Evolutionary conservation across 2,113 vertebrate species (phyloP).

Genomic region (Elaphurus davidianus): DNA sequence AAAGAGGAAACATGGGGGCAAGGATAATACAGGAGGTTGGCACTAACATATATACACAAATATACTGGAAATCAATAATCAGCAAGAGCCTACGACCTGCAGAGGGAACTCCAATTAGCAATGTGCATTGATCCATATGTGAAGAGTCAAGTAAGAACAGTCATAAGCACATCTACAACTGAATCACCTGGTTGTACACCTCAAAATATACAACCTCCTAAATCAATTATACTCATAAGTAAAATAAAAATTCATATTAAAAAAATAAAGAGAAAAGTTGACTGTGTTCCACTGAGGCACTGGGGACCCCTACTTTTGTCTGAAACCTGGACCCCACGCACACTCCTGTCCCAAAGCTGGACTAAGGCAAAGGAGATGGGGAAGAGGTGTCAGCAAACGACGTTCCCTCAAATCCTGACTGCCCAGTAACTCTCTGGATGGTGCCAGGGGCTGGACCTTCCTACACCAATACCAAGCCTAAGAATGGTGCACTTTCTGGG

Average conservation of each 20-base stretch:
- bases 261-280: background rate
- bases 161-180: background rate
- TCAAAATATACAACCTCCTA: background rate
- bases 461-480: background rate
- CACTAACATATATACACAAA: background rate
- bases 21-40: background rate
- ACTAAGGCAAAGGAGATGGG: background rate
- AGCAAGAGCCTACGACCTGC: background rate
- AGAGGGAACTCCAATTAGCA: background rate
- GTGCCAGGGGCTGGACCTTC: background rate
- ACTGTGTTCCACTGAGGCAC: background rate
- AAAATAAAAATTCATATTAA: background rate
- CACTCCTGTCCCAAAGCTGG: background rate
- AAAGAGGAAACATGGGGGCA: background rate
- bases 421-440: background rate
- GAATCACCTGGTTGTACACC: background rate
- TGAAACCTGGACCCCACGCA: background rate
- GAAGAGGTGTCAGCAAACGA: background rate
- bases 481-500: background rate
- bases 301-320: background rate
- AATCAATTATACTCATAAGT: background rate
- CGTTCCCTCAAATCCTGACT: background rate
- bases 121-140: background rate
- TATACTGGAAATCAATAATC: background rate
- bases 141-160: background rate